Percentiles rank a stretch among this genome's conserved stretches.
Conservation (phyloP, 2,888 invertebrate species). For the Mycalesis mineus region DNA sequence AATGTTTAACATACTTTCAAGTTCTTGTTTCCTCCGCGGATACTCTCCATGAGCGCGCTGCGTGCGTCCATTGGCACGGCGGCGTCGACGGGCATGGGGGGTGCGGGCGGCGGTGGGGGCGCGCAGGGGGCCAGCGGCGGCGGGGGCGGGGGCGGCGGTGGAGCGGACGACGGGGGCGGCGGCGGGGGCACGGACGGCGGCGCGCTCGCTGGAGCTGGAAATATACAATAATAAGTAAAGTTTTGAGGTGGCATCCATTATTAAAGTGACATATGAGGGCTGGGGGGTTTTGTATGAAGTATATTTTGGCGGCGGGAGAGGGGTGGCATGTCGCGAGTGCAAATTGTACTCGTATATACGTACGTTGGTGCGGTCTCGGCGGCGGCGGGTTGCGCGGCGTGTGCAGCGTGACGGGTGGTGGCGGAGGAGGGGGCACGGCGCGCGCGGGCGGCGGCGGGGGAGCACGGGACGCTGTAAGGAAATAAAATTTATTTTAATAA, state of each 20-base stretch:
- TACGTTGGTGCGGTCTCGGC: constrained; percentile 75
- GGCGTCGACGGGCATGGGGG: constrained; percentile 45
- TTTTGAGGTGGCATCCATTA: too few species aligned
- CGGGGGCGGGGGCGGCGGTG: constrained; percentile 44
- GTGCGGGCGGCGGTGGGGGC: constrained; percentile 48
- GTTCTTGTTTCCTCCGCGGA: constrained; percentile 85
- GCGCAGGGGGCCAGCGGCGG: constrained; percentile 43
- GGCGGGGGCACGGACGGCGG: constrained; percentile 49
- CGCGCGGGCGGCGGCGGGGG: constrained; percentile 81
- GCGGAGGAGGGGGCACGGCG: constrained; percentile 64
- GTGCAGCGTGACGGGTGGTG: constrained; percentile 43
- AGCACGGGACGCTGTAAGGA: constrained; percentile 57
- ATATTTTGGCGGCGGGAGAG: too few species aligned
- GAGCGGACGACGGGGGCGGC: constrained; percentile 47
- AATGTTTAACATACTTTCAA: constrained; percentile 80
- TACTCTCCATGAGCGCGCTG: constrained; percentile 90
- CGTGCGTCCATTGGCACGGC: constrained; percentile 72
- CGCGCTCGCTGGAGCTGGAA: constrained; percentile 42
- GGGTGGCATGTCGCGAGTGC: too few species aligned
- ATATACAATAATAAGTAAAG: too few species aligned
- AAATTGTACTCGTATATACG: constrained; percentile 33
- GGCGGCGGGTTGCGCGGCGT: constrained; percentile 66
- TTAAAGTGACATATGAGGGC: too few species aligned
- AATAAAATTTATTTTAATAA: not conserved
- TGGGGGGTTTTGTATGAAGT: too few species aligned